Evolutionary conservation across 2,113 vertebrate species (phyloP), one percentile per base, ranked within the genome.

Genomic region (Corythornis madagascariensis): DNA sequence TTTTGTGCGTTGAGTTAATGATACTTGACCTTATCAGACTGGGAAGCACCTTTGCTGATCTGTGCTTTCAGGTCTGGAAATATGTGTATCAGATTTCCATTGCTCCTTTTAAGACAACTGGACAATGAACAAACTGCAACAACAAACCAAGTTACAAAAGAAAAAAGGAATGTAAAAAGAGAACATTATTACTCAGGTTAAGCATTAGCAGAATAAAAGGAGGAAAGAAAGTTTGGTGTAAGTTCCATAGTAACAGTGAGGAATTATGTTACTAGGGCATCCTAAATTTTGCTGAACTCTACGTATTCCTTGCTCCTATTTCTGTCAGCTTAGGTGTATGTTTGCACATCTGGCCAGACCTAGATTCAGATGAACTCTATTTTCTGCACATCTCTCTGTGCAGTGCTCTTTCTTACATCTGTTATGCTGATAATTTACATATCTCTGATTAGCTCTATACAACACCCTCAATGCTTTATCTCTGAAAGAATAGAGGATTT

Each of bases 401-500:
- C 73, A 64, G 9, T 52, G 40, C 26, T 80, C 60, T 56, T 76
- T 38, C 73, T 74, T 80, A 52, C 57, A 71, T 67, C n/a, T 86
- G 35, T 42, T 84, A 14, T 2, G 40, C 59, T 81, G 76, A 56
- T 66, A 83, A 88, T 77, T 73, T 67, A 28, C 21, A 63, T 75
- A 71, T 75, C 45, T 63, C 59, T 57, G 63, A 83, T 85, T 71
- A 91, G 56, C 55, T 91, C 56, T 67, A 18, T 31, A 38, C 47
- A 72, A 69, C 7, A 4, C n/a, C 26, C 63, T 87, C 59, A 70
- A 18, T 40, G 42, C 31, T 88, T 87, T 91, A 78, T 73, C 82
- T 89, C 70, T 66, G 66, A 26, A 80, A 85, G 63, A 60, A 89
- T 88, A 92, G 55, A 60, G 67, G 79, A 24, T 75, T 94, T 82